Base-by-base conservation (phyloP, 2,113 vertebrate species). In the Raja brachyura region DNA sequence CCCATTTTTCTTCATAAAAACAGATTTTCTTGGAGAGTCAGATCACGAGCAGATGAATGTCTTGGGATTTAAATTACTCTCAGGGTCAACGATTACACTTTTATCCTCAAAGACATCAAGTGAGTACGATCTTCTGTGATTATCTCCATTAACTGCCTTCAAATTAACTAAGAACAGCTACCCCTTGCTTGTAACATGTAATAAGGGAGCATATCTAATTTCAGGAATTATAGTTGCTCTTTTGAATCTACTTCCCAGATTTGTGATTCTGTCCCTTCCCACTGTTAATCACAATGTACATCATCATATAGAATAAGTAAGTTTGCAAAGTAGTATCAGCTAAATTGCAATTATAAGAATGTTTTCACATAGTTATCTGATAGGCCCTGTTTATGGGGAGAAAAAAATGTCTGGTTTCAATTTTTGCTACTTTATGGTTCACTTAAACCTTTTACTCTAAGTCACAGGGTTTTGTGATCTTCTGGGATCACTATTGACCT, bases 91-190 rank as follows among this genome's bases (percentile, higher is more conserved):
- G 94, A 97, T 98, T 74, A 98, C 98, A 20, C 95, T 99, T 94
- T 96, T 98, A 94, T 98, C 98, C 94, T 99, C 99, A 66, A 99
- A 98, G 96, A 98, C 98, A 33, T 99, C 98, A 94, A 98, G 98
- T 99, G 96, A 99, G 98, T 98, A 93, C 28, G 66, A 85, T 74
- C 39, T 56, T 83, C 77, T 85, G 33, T 68, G 56, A 63, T 81
- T 68, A 81, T 83, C 28, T 25, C 59, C 61, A 48, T 66, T 93
- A 63, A 88, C 59, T 88, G 28, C 11, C n/a, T 88, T 63, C 28
- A 63, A 61, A 61, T 86, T 63, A 86, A 83, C 48, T n/a, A 85
- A 86, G 14, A 5, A 56, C 83, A 31, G 28, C 59, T 63, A 31
- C 28, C 63, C 14, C 16, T 88, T 25, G 59, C 59, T n/a, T 88